phyloP scores from a whole-genome alignment of 2,113 vertebrate genomes.

The Archilochus colubris region DNA sequence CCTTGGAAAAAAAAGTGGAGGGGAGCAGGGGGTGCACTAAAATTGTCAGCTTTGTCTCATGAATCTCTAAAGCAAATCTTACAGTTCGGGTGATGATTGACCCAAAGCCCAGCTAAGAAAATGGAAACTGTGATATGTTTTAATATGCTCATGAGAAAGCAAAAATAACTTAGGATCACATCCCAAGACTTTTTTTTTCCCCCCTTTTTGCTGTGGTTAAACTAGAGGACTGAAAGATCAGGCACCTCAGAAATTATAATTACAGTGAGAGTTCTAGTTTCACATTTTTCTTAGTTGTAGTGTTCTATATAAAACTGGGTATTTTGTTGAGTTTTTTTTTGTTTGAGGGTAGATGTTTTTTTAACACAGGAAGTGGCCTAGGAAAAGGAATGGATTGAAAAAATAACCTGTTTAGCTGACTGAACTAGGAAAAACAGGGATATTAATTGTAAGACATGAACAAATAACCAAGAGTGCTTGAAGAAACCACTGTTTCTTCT shows the following conservation, averaged over 20 bases:
- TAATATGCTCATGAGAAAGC: background rate
- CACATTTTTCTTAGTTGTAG: background rate
- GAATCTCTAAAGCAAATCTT: too few relatives aligned
- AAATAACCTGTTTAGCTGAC: background rate
- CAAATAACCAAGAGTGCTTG: background rate
- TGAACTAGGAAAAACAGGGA: background rate
- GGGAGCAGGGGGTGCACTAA: too few relatives aligned
- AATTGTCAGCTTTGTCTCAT: too few relatives aligned
- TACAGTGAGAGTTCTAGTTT: background rate
- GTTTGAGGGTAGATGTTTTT: background rate
- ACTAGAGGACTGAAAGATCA: background rate
- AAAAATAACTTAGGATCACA: background rate
- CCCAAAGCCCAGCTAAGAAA: too few relatives aligned
- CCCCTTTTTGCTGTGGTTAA: background rate
- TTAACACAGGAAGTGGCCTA: background rate
- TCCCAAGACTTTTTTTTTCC: too few relatives aligned
- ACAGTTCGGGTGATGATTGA: too few relatives aligned
- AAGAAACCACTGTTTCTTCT: background rate
- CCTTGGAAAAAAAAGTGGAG: background rate
- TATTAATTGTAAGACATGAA: background rate
- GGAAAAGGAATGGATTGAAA: background rate
- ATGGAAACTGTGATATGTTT: background rate
- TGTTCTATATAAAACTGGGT: background rate
- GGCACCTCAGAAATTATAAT: background rate
- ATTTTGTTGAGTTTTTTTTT: background rate